A percentile compares a stretch with the other conserved stretches of the same genome.
These are phyloP conservation scores for Drosophila teissieri DNA, from an alignment of 1,140 invertebrate genomes.

Conservation along the genomic window DNA sequence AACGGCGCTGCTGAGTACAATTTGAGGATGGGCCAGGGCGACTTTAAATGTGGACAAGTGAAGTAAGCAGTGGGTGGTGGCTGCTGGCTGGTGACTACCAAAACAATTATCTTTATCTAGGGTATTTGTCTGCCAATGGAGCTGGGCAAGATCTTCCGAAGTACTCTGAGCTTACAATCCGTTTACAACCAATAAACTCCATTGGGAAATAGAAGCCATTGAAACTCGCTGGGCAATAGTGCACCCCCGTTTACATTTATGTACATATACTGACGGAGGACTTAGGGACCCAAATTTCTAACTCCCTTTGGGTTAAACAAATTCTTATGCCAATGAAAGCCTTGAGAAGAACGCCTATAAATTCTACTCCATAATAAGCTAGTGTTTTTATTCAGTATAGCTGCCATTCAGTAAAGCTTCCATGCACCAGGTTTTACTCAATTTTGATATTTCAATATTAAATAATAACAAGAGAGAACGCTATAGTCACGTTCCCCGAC, in stretches of 20 bases:
- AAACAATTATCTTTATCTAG: slow-evolving; percentile 15
- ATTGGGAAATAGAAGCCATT: slow-evolving; percentile 53
- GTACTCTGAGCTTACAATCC: slow-evolving; percentile 49
- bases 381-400: too few species aligned
- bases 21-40: slow-evolving; percentile 14
- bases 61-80: slow-evolving; percentile 18
- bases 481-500: too few species aligned
- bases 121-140: background rate
- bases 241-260: background rate
- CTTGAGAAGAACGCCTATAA: too few species aligned
- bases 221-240: slow-evolving; percentile 49
- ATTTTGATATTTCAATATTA: too few species aligned
- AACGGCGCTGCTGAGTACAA: slow-evolving; percentile 13
- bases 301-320: background rate
- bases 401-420: too few species aligned
- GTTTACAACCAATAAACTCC: slow-evolving; percentile 56
- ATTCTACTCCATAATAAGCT: too few species aligned
- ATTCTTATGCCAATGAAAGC: too few species aligned
- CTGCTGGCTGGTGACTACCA: slow-evolving; percentile 17
- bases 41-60: slow-evolving; percentile 34
- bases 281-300: background rate
- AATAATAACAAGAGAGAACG: too few species aligned
- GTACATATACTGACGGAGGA: slow-evolving; percentile 1
- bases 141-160: slow-evolving; percentile 2
- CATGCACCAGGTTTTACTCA: too few species aligned